phyloP scores from a whole-genome alignment of 1,140 invertebrate species.

The Sitobion miscanthi region DNA sequence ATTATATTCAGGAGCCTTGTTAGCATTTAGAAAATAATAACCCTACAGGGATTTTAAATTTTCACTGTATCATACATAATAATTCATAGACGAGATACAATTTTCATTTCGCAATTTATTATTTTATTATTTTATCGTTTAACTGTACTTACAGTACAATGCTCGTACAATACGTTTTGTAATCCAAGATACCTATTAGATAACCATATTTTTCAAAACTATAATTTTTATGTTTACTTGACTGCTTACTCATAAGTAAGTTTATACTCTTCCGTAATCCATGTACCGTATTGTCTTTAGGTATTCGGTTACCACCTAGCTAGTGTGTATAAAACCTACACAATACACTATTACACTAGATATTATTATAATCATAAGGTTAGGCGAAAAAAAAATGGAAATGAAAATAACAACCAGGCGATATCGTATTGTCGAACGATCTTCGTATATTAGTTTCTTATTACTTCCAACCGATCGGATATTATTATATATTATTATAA shows the following conservation, averaged over 20 bases:
- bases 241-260: background rate
- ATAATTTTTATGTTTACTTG: background rate
- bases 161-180: background rate
- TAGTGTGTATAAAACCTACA: background rate
- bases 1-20: background rate
- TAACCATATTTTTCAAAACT: background rate
- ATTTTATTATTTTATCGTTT: background rate
- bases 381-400: background rate
- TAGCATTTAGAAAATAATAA: background rate
- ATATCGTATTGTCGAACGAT: constrained; percentile 18
- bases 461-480: background rate
- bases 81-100: background rate
- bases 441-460: constrained; percentile 2
- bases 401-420: background rate
- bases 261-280: background rate
- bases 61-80: background rate
- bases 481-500: background rate
- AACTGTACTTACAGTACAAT: background rate
- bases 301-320: background rate
- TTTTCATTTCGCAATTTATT: background rate
- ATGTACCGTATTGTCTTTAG: background rate
- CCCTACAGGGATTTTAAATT: background rate
- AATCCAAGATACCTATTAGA: background rate
- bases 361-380: background rate
- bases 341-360: background rate